Evolutionary conservation across 2,113 vertebrate species (phyloP).

Genomic region (Vombatus ursinus): DNA sequence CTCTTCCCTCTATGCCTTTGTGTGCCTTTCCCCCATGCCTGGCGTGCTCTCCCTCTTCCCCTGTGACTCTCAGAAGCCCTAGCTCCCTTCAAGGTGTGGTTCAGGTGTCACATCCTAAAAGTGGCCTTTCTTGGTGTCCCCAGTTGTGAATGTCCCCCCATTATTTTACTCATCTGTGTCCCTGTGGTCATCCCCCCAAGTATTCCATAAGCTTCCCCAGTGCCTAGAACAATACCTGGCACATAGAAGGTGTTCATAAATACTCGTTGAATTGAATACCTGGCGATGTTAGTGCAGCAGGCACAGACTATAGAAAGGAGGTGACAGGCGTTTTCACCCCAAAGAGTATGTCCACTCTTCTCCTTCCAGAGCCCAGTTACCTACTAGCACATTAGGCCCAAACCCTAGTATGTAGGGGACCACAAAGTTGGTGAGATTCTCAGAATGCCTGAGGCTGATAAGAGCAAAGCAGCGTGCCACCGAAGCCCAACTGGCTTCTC

Average conservation of each 20-base stretch:
- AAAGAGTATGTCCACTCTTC: not conserved
- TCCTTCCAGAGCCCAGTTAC: not conserved
- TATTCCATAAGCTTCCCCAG: not conserved
- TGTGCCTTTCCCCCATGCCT: too few relatives aligned
- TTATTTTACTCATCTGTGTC: not conserved
- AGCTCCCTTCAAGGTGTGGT: too few relatives aligned
- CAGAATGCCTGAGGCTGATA: not conserved
- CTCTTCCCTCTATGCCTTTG: too few relatives aligned
- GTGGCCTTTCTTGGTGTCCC: too few relatives aligned
- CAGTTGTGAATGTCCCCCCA: too few relatives aligned
- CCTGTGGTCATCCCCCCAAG: not conserved
- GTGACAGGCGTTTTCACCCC: not conserved
- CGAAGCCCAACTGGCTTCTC: not conserved
- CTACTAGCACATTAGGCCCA: not conserved
- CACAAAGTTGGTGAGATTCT: not conserved
- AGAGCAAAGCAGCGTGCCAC: not conserved
- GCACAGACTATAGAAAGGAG: not conserved
- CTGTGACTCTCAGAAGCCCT: too few relatives aligned
- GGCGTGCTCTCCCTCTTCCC: too few relatives aligned
- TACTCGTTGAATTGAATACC: not conserved
- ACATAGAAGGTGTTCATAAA: too few relatives aligned
- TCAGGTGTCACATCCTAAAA: too few relatives aligned
- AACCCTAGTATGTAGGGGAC: not conserved
- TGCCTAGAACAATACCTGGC: not conserved
- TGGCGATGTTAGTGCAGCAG: not conserved